Conservation (phyloP, 2,888 invertebrate genomes). For the Morinoia aosen region DNA sequence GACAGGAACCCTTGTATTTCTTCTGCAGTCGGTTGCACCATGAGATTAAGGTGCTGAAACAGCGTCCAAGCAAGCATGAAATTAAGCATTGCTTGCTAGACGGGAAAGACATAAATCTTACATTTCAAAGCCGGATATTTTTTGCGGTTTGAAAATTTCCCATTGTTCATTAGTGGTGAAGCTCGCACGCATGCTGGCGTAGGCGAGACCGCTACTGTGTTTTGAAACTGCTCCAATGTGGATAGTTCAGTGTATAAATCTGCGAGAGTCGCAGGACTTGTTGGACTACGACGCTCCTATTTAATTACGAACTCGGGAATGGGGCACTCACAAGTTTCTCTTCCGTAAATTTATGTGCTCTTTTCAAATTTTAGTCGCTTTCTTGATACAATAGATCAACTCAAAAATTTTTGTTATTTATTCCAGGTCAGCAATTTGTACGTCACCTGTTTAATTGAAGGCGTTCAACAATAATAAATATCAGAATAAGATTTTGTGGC, state of each 20-base stretch:
- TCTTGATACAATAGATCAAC: background rate
- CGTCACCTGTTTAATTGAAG: background rate
- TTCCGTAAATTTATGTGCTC: background rate
- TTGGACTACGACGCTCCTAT: background rate
- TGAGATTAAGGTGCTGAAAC: background rate
- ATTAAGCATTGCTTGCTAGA: too few species aligned
- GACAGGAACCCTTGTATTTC: too few species aligned
- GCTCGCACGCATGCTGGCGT: background rate
- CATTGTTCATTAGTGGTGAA: background rate
- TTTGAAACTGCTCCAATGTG: background rate
- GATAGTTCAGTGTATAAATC: background rate
- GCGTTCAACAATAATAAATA: background rate
- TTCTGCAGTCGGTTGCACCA: background rate
- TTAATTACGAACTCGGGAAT: background rate
- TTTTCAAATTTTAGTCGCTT: background rate
- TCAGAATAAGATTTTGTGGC: too few species aligned
- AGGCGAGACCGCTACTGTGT: background rate
- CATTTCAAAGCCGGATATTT: background rate
- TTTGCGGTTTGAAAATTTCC: background rate
- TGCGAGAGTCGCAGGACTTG: background rate
- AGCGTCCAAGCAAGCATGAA: background rate
- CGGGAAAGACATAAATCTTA: background rate
- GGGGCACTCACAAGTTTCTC: background rate
- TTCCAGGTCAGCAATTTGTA: background rate
- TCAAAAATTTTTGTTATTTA: background rate